phyloP scores from a whole-genome alignment of 2,888 invertebrate species.

The Orthonychiurus folsomi region DNA sequence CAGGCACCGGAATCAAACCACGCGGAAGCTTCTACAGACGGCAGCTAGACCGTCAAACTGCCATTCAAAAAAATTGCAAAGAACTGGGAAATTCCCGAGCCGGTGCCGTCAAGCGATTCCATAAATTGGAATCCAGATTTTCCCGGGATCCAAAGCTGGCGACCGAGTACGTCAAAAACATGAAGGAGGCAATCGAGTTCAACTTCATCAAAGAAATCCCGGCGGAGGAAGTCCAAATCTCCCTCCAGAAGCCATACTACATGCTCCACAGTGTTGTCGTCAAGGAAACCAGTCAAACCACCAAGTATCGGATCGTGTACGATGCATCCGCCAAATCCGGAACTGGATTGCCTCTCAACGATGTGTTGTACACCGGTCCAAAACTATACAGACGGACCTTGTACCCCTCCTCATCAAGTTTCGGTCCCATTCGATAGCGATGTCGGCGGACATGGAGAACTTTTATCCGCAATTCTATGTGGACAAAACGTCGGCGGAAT shows the following conservation, averaged over 20 bases:
- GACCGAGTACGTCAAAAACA: neutral
- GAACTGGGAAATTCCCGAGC: neutral
- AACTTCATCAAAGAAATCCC: neutral
- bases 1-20: too few relatives aligned
- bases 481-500: neutral
- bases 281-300: constrained; percentile 3
- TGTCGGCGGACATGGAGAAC: constrained; percentile 6
- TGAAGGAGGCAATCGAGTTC: neutral
- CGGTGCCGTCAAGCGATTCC: constrained; percentile 2
- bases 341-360: constrained; percentile 7
- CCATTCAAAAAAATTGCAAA: neutral
- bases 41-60: neutral
- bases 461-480: constrained; percentile 3
- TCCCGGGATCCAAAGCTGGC: neutral
- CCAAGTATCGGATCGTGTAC: constrained; percentile 6
- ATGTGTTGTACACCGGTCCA: constrained; percentile 3
- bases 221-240: neutral
- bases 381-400: constrained; percentile 6
- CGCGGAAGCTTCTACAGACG: too few relatives aligned
- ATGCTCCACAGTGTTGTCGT: neutral
- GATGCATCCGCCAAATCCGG: constrained; percentile 2
- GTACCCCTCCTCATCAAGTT: neutral
- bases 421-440: neutral
- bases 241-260: neutral
- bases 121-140: neutral